These are phyloP conservation scores for Gymnoscelis rufifasciata DNA, from an alignment of 2,888 invertebrate genomes.

Conservation along the genomic window DNA sequence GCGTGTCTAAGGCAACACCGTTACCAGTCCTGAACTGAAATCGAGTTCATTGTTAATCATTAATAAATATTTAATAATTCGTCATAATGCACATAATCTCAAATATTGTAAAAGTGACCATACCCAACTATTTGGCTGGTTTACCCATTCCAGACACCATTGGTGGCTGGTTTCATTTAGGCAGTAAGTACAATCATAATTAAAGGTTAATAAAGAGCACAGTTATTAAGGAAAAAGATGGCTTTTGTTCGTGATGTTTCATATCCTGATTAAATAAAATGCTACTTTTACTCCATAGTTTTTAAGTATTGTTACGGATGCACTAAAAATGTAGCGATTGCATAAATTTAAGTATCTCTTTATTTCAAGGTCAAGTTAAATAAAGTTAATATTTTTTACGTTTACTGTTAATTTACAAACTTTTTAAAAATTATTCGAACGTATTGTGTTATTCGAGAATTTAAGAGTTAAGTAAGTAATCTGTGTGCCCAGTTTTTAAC, in stretches of 20 bases:
- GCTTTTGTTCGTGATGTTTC: too few relatives aligned
- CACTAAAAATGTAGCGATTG: too few relatives aligned
- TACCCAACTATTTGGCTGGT: slow-evolving; percentile 90
- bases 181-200: slow-evolving; percentile 75
- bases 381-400: too few relatives aligned
- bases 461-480: too few relatives aligned
- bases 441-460: too few relatives aligned
- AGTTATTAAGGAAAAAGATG: not conserved
- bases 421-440: too few relatives aligned
- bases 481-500: too few relatives aligned
- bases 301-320: not conserved
- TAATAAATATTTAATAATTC: not conserved
- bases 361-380: not conserved
- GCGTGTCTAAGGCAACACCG: not conserved
- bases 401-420: too few relatives aligned
- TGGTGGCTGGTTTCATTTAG: slow-evolving; percentile 91
- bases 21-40: not conserved
- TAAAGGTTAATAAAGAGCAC: slow-evolving; percentile 6
- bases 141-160: slow-evolving; percentile 91
- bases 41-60: too few relatives aligned
- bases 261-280: too few relatives aligned
- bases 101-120: slow-evolving; percentile 85
- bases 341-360: not conserved
- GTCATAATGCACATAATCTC: slow-evolving; percentile 85
- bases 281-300: too few relatives aligned